Conservation (phyloP, 2,888 invertebrate genomes). For the Stenurella melanura region DNA sequence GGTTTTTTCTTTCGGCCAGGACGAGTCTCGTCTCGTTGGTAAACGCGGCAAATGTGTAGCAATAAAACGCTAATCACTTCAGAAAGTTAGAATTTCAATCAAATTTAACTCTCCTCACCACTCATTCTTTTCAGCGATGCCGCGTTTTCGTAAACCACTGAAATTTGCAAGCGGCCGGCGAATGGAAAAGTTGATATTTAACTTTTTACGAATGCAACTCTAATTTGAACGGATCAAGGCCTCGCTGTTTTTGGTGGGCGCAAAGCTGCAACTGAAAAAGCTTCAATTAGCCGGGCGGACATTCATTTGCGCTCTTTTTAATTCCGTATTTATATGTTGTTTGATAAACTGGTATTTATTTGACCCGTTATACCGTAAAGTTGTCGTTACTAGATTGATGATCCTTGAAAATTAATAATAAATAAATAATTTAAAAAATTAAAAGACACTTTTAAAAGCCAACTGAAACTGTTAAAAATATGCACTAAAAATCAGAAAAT, state of each 20-base stretch:
- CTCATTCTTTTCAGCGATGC: conserved; percentile 8
- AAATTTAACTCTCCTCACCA: conserved; percentile 11
- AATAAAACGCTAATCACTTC: conserved; percentile 23
- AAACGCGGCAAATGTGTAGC: neutral
- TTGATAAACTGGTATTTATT: no score
- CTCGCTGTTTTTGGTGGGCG: neutral
- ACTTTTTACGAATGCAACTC: conserved; percentile 16
- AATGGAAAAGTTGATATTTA: conserved; percentile 9
- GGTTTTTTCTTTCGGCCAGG: neutral
- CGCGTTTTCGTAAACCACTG: conserved; percentile 7
- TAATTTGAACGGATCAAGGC: conserved; percentile 2
- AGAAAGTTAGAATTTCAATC: conserved; percentile 23
- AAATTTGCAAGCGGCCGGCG: conserved; percentile 12
- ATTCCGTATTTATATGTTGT: neutral
- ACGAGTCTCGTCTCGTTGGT: conserved; percentile 8
- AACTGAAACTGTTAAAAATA: no score
- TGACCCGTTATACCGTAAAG: no score
- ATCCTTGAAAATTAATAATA: no score
- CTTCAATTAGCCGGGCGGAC: neutral
- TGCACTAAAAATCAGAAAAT: no score
- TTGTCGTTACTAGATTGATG: no score
- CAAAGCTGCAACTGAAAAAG: neutral
- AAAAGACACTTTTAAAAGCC: no score
- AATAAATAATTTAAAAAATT: no score
- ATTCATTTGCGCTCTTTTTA: neutral